Base-by-base conservation (phyloP, 2,113 vertebrate species). In the Rafetus swinhoei region DNA sequence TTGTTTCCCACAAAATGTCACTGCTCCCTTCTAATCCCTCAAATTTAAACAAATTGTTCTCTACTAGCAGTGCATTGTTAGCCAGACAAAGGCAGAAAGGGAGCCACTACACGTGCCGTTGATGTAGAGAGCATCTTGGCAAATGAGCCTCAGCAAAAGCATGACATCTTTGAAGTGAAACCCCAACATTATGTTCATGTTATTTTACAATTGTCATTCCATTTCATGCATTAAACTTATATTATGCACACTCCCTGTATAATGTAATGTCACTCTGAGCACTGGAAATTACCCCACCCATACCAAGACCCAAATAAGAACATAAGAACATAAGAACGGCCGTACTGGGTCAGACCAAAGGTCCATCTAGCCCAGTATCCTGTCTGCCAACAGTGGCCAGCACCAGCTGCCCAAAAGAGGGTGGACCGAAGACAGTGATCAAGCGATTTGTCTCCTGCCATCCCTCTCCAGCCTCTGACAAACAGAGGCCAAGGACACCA, bases 11-110 rank as follows among this genome's bases (percentile, higher is more conserved):
- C 21, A 6, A 39, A 39, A 45, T 12, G 12, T 80, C 74, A 84
- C 1, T 77, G 25, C 60, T 77, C 3, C 27, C 1, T 0, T 87
- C 74, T 93, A 0, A 10, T 7, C 84, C 15, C 1, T 80, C 55
- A 45, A 45, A 45, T 45, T 45, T 45, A 45, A 45, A 45, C 45
- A 45, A 45, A 82, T 45, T 88, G 62, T 39, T 88, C 91, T 8
- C 13, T 32, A 84, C 50, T 7, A 39, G 1, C 6, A 88, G 39
- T 39, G 60, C 0, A 72, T 54, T 86, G 89, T 82, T 3, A 55
- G 69, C 8, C 32, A 69, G 11, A 27, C 13, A 53, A 1, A 3
- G 11, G 35, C 1, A 0, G 55, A 50, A 32, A 21, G 56, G 16
- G 69, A 89, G 65, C 4, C 1, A 81, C 10, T 35, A 45, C n/a